Evolutionary conservation across 1,140 invertebrate genomes (phyloP).

Genomic region (Drosophila nebulosa): DNA sequence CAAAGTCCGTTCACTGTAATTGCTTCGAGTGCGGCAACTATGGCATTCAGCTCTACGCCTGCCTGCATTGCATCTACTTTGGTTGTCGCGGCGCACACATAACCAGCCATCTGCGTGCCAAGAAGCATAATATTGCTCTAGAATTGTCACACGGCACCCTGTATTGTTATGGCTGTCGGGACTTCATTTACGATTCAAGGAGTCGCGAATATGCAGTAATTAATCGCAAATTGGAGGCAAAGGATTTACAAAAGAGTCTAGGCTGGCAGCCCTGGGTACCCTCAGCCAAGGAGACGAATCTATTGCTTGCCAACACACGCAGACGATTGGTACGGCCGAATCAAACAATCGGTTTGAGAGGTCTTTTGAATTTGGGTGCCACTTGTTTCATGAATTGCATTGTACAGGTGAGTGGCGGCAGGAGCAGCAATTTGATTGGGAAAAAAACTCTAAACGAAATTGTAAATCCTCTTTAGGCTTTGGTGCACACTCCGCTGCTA

Average conservation of each 20-base stretch:
- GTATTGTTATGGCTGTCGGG: slow-evolving; percentile 94
- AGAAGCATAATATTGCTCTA: slow-evolving; percentile 91
- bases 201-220: slow-evolving; percentile 84
- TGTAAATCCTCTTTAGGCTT: slow-evolving; percentile 81
- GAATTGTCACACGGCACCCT: slow-evolving; percentile 94
- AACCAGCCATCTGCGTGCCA: slow-evolving; percentile 90
- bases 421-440: too few relatives aligned
- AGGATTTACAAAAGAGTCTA: slow-evolving; percentile 86
- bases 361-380: slow-evolving; percentile 97
- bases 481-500: slow-evolving; percentile 96
- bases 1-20: slow-evolving; percentile 66
- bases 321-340: slow-evolving; percentile 89
- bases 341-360: slow-evolving; percentile 93
- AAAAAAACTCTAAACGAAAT: background rate
- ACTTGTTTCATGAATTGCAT: slow-evolving; percentile 99
- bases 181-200: slow-evolving; percentile 94
- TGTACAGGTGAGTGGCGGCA: slow-evolving; percentile 86
- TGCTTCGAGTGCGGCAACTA: slow-evolving; percentile 86
- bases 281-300: slow-evolving; percentile 86
- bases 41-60: slow-evolving; percentile 91
- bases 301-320: slow-evolving; percentile 87
- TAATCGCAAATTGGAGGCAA: slow-evolving; percentile 83
- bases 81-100: slow-evolving; percentile 93
- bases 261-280: slow-evolving; percentile 91
- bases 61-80: slow-evolving; percentile 95